These are phyloP conservation scores for Syncerus caffer DNA, from an alignment of 2,797 vertebrate genomes.

Conservation along the genomic window DNA sequence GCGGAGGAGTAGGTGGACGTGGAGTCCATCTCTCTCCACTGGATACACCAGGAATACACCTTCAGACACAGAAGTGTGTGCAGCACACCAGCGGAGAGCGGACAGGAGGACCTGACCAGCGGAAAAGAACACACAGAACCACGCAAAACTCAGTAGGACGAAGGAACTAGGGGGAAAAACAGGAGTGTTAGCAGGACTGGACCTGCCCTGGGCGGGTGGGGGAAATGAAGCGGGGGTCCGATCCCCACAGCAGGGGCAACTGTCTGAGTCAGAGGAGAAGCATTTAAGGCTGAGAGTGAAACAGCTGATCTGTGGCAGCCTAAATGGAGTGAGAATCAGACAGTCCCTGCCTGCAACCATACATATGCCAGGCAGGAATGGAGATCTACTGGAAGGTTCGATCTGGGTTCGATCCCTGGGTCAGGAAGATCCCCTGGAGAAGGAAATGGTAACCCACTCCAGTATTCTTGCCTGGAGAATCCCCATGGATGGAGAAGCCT, in stretches of 20 bases:
- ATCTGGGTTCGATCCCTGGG: too few species aligned
- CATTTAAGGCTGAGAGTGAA: background rate
- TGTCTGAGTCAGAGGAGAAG: background rate
- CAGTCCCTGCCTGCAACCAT: background rate
- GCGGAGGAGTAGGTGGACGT: background rate
- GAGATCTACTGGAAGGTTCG: background rate
- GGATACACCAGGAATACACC: background rate
- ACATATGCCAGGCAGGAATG: background rate
- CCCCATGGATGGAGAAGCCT: too few species aligned
- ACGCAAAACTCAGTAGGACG: fast-evolving
- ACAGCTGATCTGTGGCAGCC: background rate
- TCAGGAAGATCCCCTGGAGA: too few species aligned
- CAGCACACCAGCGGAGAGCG: background rate
- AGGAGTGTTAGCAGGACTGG: background rate
- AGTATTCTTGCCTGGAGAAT: too few species aligned
- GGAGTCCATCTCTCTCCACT: background rate
- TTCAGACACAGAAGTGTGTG: background rate
- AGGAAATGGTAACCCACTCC: too few species aligned
- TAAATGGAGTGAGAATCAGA: background rate
- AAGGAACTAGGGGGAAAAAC: background rate
- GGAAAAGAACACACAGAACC: background rate
- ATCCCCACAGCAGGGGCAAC: background rate
- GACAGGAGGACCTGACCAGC: background rate
- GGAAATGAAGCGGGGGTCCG: background rate
- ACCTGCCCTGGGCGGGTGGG: background rate